phyloP scores from a whole-genome alignment of 2,797 vertebrate genomes.

The Accipiter minullus region DNA sequence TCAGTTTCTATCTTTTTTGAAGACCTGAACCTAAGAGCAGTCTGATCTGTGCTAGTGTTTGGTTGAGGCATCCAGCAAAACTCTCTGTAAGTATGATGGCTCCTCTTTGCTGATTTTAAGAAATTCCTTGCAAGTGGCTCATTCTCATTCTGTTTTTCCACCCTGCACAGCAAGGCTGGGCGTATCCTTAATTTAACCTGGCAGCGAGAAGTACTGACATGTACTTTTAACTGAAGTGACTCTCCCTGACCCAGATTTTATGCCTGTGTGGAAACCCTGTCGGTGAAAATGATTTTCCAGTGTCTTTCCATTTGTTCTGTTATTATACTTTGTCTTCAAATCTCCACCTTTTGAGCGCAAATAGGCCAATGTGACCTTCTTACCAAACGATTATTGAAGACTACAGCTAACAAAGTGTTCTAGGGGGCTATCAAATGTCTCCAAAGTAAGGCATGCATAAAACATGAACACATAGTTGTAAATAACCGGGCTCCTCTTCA shows the following conservation, averaged over 20 bases:
- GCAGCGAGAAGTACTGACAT: neutral
- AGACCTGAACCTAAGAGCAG: neutral
- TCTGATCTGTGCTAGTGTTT: neutral
- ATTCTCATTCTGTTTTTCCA: neutral
- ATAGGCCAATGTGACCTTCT: constrained; percentile 4
- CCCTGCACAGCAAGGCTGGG: neutral
- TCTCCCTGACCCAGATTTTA: neutral
- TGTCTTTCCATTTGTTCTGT: constrained; percentile 10
- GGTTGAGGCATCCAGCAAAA: neutral
- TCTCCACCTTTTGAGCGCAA: neutral
- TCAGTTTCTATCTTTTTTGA: neutral
- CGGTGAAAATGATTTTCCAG: neutral
- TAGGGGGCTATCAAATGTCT: constrained; percentile 39
- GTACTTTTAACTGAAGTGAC: neutral
- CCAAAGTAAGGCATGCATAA: constrained; percentile 48
- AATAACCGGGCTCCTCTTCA: constrained; percentile 57
- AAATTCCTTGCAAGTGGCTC: neutral
- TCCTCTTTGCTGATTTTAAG: neutral
- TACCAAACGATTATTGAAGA: neutral
- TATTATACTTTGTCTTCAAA: neutral
- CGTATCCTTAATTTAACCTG: neutral
- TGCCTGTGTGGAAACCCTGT: neutral
- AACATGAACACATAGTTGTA: constrained; percentile 34
- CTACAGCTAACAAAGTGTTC: neutral
- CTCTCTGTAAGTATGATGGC: neutral